These are phyloP conservation scores for Drosophila aff. DNA, from an alignment of 1,140 invertebrate species.

Conservation along the genomic window DNA sequence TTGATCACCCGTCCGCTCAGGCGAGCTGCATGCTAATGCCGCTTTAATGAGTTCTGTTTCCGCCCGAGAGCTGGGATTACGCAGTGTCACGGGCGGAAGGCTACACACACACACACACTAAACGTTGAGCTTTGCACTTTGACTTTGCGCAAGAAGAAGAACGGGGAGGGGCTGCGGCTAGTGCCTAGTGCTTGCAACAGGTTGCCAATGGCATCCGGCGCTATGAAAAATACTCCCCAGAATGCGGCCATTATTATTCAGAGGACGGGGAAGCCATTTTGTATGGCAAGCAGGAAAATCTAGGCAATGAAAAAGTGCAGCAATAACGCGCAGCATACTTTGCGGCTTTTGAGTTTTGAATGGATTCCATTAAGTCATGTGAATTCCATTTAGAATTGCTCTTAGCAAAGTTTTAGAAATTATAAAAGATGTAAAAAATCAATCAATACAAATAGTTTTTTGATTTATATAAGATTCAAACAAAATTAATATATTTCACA, in stretches of 20 bases:
- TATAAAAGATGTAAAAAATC: neutral
- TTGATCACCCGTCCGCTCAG: conserved; percentile 61
- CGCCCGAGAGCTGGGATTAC: conserved; percentile 25
- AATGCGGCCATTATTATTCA: conserved; percentile 24
- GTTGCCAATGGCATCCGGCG: conserved; percentile 40
- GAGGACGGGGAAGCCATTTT: conserved; percentile 34
- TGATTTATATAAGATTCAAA: neutral
- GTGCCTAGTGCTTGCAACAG: conserved; percentile 29
- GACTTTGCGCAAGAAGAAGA: conserved; percentile 7
- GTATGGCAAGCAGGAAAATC: conserved; percentile 19
- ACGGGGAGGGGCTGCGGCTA: neutral
- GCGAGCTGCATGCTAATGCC: conserved; percentile 72
- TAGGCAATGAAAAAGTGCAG: conserved; percentile 14
- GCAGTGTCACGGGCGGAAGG: conserved; percentile 12
- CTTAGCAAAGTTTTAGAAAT: neutral
- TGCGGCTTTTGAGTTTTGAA: conserved; percentile 13
- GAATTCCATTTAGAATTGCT: neutral
- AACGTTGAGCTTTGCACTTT: conserved; percentile 64
- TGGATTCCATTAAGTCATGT: neutral
- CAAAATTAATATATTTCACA: neutral
- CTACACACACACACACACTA: conserved; percentile 43
- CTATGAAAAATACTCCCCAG: conserved; percentile 2
- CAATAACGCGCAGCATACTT: conserved; percentile 46
- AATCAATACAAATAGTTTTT: no score
- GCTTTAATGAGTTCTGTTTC: conserved; percentile 69